These are phyloP conservation scores for Trachops cirrhosus DNA, from an alignment of 2,797 vertebrate genomes.

Conservation along the genomic window DNA sequence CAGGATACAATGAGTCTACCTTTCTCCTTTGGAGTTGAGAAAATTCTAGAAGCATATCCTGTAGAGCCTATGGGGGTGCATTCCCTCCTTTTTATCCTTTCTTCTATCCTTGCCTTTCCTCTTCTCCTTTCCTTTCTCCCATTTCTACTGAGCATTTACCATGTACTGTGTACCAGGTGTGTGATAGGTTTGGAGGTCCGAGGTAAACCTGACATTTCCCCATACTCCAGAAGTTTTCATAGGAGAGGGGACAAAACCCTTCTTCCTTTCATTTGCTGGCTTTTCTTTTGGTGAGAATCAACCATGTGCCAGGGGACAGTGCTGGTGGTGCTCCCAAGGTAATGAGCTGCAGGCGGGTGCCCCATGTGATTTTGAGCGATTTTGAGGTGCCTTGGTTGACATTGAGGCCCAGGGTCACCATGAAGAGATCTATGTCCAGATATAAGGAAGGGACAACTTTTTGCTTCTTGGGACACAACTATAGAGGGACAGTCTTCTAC, in stretches of 20 bases:
- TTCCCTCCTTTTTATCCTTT: neutral
- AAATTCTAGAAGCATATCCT: neutral
- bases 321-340: neutral
- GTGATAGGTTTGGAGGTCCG: neutral
- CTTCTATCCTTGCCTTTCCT: neutral
- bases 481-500: neutral
- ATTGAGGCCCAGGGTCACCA: neutral
- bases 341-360: neutral
- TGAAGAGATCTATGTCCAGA: neutral
- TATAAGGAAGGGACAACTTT: neutral
- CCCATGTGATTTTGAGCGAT: neutral
- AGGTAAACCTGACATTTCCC: neutral
- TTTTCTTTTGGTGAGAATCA: constrained; percentile 8
- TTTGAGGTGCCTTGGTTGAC: neutral
- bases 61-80: neutral
- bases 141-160: neutral
- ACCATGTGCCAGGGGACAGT: neutral
- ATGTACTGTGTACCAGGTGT: neutral
- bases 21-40: neutral
- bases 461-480: neutral
- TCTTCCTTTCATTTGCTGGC: neutral
- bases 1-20: neutral
- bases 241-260: neutral
- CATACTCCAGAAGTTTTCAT: neutral
- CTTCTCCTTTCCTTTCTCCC: neutral